Base-by-base conservation (phyloP, 2,797 vertebrate species). In the Coilia nasus region DNA sequence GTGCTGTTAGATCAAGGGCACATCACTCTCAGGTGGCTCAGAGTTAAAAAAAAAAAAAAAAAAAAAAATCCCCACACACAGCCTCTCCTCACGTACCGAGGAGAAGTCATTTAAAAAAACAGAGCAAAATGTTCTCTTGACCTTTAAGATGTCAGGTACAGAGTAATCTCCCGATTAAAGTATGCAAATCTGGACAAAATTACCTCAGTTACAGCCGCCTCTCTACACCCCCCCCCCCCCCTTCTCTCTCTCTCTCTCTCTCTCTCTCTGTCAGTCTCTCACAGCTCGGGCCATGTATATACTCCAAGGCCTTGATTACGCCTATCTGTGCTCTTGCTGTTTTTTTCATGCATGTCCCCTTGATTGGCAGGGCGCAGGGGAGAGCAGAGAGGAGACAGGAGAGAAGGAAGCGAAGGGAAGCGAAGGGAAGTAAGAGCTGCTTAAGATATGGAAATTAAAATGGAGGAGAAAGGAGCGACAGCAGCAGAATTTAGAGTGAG, bases 381-480 rank as follows among this genome's bases (percentile, higher is more conserved):
- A 75, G 28, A 75, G 71, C 17, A 21, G 31, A 35, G 31, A 41
- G 35, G 23, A 71, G 64, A 71, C 25, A 71, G 62, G 14, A 15
- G 25, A n/a, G 25, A n/a, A 67, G n/a, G 25, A 7, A 67, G 62
- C 25, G 62, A 67, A 28, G 11, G 62, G 12, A 35, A 15, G 64
- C 14, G 25, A 75, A 12, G 67, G 15, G 67, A 75, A 31, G 67
- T 75, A 31, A 78, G 31, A 78, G 71, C 31, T 41, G 5, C 71
- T 78, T 44, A 78, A 78, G 71, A 19, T 78, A 41, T 57, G 81
- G 81, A 50, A 82, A 82, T 82, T 15, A 82, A 82, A 82, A 82
- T 25, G 28, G 54, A 1, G 71, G 31, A 21, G 67, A 41, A 28
- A 17, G 81, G 19, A 12, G 2, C 9, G 81, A 54, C 56, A 57